These are phyloP conservation scores for Caranx ignobilis DNA, from an alignment of 2,113 vertebrate species.

Conservation along the genomic window DNA sequence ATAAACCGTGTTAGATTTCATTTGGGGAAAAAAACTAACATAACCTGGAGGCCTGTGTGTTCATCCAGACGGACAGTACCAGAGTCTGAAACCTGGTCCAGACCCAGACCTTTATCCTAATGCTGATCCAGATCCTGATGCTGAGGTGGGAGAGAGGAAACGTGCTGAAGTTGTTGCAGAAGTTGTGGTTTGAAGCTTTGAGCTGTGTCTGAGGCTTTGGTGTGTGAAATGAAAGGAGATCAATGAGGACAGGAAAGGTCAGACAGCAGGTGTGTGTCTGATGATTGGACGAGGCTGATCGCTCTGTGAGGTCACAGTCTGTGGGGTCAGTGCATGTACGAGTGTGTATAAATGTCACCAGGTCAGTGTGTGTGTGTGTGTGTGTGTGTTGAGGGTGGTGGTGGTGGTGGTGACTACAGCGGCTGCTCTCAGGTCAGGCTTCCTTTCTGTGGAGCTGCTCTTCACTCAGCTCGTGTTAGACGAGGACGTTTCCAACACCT, in stretches of 20 bases:
- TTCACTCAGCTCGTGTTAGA: background rate
- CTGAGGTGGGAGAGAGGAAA: background rate
- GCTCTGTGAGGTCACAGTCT: constrained; percentile 34
- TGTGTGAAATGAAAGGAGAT: constrained; percentile 22
- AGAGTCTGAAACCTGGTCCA: too few species aligned
- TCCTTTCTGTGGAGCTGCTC: background rate
- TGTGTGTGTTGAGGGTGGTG: constrained; percentile 6
- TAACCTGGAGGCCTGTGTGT: too few species aligned
- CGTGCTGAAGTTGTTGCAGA: too few species aligned
- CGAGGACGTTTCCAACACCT: too few species aligned
- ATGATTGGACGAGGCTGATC: constrained; percentile 25
- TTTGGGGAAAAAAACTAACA: too few species aligned
- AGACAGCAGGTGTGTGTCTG: constrained; percentile 50
- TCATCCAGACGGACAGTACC: too few species aligned
- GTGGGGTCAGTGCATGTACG: constrained; percentile 13
- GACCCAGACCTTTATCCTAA: too few species aligned
- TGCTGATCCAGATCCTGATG: background rate
- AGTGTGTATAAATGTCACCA: constrained; percentile 40
- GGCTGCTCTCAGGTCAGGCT: background rate
- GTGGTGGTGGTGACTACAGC: background rate
- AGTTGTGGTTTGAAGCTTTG: background rate
- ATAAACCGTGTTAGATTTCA: too few species aligned
- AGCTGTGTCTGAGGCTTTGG: background rate
- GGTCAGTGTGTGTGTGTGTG: constrained; percentile 18
- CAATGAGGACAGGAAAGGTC: constrained; percentile 43